A percentile compares a stretch with the other conserved stretches of the same genome.
These are phyloP conservation scores for Cheilosia soror DNA, from an alignment of 2,888 invertebrate genomes.

Conservation along the genomic window DNA sequence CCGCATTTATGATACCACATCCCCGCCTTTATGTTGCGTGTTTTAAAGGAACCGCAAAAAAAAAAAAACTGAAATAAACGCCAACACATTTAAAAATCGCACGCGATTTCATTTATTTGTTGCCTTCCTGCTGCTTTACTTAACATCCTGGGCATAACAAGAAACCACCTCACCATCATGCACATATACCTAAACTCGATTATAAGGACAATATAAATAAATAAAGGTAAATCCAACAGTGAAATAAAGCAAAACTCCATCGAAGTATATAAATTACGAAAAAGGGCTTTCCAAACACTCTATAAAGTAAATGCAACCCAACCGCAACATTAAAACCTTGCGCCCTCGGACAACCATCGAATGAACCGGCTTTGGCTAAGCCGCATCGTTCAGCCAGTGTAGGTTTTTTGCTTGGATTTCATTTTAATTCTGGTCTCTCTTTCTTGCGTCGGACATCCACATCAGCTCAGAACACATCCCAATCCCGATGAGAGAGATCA, in stretches of 20 bases:
- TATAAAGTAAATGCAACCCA: slow-evolving; percentile 75
- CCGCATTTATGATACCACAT: slow-evolving; percentile 39
- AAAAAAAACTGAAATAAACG: slow-evolving; percentile 62
- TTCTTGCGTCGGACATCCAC: neutral
- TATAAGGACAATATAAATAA: slow-evolving; percentile 67
- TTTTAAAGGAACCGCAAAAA: neutral
- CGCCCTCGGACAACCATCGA: slow-evolving; percentile 31
- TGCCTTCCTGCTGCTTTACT: slow-evolving; percentile 58
- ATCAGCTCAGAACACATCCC: neutral
- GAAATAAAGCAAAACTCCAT: slow-evolving; percentile 70
- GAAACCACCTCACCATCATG: slow-evolving; percentile 10
- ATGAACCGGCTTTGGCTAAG: slow-evolving; percentile 52
- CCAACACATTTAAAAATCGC: slow-evolving; percentile 61
- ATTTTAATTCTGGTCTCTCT: slow-evolving; percentile 41
- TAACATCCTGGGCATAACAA: slow-evolving; percentile 22
- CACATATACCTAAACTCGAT: slow-evolving; percentile 49
- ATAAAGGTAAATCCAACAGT: slow-evolving; percentile 62
- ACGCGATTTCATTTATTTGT: slow-evolving; percentile 21
- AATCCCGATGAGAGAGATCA: slow-evolving; percentile 40
- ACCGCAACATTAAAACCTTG: slow-evolving; percentile 45
- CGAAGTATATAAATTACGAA: slow-evolving; percentile 77
- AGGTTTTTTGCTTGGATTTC: neutral
- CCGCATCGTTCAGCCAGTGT: slow-evolving; percentile 2
- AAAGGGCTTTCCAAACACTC: slow-evolving; percentile 76
- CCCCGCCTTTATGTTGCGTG: slow-evolving; percentile 66